A percentile compares a stretch with the other conserved stretches of the same genome.
Evolutionary conservation across 2,113 vertebrate genomes (phyloP).

Genomic region (Naja naja): DNA sequence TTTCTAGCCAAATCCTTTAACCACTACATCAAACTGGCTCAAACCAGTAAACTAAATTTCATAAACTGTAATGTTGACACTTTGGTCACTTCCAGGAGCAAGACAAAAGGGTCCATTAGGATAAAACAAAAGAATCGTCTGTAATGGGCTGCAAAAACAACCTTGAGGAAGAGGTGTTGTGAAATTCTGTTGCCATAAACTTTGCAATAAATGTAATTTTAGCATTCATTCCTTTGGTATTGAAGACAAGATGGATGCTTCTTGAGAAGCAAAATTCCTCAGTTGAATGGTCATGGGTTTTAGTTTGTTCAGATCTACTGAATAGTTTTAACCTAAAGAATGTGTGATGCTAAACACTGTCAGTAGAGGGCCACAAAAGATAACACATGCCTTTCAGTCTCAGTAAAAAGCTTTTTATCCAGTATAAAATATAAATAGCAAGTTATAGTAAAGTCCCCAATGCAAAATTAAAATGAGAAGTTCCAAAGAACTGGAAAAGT

Average conservation of each 20-base stretch:
- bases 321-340: neutral
- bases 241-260: neutral
- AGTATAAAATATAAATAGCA: neutral
- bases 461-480: neutral
- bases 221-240: neutral
- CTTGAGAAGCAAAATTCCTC: neutral
- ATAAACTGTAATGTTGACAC: neutral
- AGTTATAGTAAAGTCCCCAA: neutral
- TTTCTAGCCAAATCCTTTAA: neutral
- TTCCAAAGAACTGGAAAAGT: neutral
- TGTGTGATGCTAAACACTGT: neutral
- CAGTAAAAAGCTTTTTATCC: neutral
- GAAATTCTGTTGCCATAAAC: neutral
- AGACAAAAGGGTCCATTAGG: neutral
- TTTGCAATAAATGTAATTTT: neutral
- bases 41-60: neutral
- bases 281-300: neutral
- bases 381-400: neutral
- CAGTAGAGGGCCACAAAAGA: constrained; percentile 20
- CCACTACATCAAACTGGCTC: neutral
- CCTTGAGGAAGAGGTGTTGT: neutral
- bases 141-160: neutral
- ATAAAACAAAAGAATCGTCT: neutral
- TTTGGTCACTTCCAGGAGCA: neutral
- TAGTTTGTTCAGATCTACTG: neutral